Evolutionary conservation across 2,797 vertebrate genomes (phyloP), one percentile per base, ranked within the genome.

Genomic region (Erpetoichthys calabaricus): DNA sequence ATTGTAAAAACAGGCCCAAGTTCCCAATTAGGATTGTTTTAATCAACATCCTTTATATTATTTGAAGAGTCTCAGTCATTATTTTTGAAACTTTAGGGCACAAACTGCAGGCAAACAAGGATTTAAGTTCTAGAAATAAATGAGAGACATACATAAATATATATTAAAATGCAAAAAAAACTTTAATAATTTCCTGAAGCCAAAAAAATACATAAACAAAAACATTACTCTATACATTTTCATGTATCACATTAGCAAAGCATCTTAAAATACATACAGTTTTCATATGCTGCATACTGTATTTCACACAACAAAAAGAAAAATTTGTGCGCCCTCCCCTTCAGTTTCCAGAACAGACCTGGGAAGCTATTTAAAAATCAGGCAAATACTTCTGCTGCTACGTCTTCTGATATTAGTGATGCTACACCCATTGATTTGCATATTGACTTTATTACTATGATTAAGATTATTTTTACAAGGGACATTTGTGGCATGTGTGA

Each of bases 101-200:
- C 25, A 25, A 25, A 25, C 25, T 25, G 25, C 25, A 25, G 25
- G 25, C 25, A 25, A 25, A 25, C 25, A 25, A 25, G 25, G 25
- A 25, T 25, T 25, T 25, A 25, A 2, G 2, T 25, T 25, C 25
- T 25, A 25, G 25, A 60, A 61, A 75, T 83, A 66, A 82, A 85
- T 68, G 49, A 63, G 80, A 70, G 76, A 86, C 73, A 74, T 80
- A 43, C 78, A 69, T 65, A 76, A 81, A 80, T 82, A 65, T 75
- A 67, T 71, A 72, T 74, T 85, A 85, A 76, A 83, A 83, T 88
- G 84, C 82, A 88, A 88, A 87, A 25, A n/a, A 86, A 72, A 86
- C 84, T 88, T 88, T 88, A 88, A 88, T 88, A 81, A 86, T 84
- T 73, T 81, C 75, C 75, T 78, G 76, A 87, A 87, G 85, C 84